Conservation (phyloP, 2,888 invertebrate species). For the Lasioglossum villosulum region DNA sequence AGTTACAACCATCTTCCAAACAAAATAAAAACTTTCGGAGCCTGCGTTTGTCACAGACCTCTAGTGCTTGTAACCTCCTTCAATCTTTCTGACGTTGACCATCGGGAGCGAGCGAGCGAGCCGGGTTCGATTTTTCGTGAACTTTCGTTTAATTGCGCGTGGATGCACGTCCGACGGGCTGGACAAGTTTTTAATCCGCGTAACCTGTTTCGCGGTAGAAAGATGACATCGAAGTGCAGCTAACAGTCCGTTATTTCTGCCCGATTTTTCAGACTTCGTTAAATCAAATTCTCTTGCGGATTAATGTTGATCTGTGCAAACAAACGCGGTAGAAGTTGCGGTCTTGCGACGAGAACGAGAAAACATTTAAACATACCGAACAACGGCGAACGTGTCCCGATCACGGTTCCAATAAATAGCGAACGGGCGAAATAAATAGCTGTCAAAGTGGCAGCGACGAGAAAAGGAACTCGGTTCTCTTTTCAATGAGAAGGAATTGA, state of each 20-base stretch:
- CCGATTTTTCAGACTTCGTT: not conserved
- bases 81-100: not conserved
- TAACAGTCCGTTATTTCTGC: not conserved
- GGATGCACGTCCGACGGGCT: not conserved
- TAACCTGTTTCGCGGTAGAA: not conserved
- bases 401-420: not conserved
- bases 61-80: not conserved
- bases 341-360: not conserved
- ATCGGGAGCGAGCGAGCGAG: not conserved
- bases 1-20: conserved; percentile 2
- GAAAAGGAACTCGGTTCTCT: not conserved
- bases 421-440: not conserved
- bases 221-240: not conserved
- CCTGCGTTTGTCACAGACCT: not conserved
- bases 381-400: not conserved
- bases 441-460: not conserved
- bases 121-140: not conserved
- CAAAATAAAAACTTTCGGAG: not conserved
- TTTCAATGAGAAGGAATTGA: conserved; percentile 14
- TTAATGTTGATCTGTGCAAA: too few relatives aligned
- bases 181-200: not conserved
- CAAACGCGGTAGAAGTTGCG: not conserved
- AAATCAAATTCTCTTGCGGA: not conserved
- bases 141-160: not conserved
- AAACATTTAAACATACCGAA: not conserved